Conservation (phyloP, 2,113 vertebrate species). For the Stigmatopora argus region DNA sequence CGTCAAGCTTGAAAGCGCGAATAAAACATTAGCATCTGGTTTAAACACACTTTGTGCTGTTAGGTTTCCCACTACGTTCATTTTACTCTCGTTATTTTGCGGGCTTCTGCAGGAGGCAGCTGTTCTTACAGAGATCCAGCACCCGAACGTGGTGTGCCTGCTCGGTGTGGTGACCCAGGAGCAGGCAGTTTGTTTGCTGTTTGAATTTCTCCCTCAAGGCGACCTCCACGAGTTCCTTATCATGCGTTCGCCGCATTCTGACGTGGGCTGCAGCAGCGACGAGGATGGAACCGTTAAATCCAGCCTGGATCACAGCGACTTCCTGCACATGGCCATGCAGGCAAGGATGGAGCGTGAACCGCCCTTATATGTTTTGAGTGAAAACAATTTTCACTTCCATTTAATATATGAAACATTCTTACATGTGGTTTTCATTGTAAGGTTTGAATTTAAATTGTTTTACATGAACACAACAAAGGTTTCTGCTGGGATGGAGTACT, state of each 20-base stretch:
- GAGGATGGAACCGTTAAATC: conserved; percentile 95
- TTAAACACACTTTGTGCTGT: background rate
- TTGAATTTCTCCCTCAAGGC: conserved; percentile 89
- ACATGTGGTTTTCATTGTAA: background rate
- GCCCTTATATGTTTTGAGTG: background rate
- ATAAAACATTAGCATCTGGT: background rate
- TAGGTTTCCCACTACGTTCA: background rate
- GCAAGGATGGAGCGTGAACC: conserved; percentile 19
- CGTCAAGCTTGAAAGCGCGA: conserved; percentile 11
- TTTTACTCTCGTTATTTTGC: background rate
- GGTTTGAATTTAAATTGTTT: background rate
- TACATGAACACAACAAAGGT: conserved; percentile 56
- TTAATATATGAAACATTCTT: background rate
- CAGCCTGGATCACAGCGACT: conserved; percentile 92
- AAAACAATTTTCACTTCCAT: background rate
- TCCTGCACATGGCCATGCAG: conserved; percentile 89
- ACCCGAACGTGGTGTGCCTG: conserved; percentile 91
- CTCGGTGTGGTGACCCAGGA: conserved; percentile 93
- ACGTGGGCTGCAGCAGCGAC: conserved; percentile 94
- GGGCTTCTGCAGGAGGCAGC: conserved; percentile 72
- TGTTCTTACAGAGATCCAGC: conserved; percentile 86
- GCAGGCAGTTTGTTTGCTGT: conserved; percentile 92
- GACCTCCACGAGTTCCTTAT: conserved; percentile 98
- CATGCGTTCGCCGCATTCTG: conserved; percentile 93
- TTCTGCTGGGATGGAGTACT: conserved; percentile 94